A percentile compares a stretch with the other conserved stretches of the same genome.
Evolutionary conservation across 2,888 invertebrate genomes (phyloP).

Genomic region (Rotaria socialis): DNA sequence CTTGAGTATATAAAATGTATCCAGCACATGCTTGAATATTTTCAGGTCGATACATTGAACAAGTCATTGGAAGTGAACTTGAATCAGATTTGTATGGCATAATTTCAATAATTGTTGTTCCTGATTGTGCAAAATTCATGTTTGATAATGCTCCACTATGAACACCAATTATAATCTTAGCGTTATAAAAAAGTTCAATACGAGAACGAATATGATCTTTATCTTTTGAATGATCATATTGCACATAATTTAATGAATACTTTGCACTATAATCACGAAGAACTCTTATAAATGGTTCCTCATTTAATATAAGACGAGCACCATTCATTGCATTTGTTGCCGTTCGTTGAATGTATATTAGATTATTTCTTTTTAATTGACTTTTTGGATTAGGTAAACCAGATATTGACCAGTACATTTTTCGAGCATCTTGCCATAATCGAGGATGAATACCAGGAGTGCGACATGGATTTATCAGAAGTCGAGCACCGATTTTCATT

Average conservation of each 20-base stretch:
- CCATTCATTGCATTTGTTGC: not conserved
- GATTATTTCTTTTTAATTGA: not conserved
- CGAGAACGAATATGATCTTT: not conserved
- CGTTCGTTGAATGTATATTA: not conserved
- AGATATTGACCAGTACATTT: constrained; percentile 9
- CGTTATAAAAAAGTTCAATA: not conserved
- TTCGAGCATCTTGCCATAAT: not conserved
- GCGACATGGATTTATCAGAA: not conserved
- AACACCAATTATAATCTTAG: not conserved
- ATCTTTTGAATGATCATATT: constrained; percentile 26
- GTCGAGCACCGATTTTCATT: not conserved
- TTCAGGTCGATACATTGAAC: not conserved
- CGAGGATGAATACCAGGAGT: constrained; percentile 1
- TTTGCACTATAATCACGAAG: not conserved
- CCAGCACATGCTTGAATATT: not conserved
- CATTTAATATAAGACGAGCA: not conserved
- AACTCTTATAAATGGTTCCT: not conserved
- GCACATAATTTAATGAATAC: not conserved
- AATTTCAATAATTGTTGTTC: not conserved
- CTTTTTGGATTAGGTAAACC: not conserved
- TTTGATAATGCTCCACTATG: constrained; percentile 18
- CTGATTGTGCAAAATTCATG: not conserved
- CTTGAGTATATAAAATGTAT: not conserved
- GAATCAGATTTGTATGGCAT: not conserved
- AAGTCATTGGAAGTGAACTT: not conserved